phyloP scores from a whole-genome alignment of 2,888 invertebrate species.

The Trachelus tabidus region DNA sequence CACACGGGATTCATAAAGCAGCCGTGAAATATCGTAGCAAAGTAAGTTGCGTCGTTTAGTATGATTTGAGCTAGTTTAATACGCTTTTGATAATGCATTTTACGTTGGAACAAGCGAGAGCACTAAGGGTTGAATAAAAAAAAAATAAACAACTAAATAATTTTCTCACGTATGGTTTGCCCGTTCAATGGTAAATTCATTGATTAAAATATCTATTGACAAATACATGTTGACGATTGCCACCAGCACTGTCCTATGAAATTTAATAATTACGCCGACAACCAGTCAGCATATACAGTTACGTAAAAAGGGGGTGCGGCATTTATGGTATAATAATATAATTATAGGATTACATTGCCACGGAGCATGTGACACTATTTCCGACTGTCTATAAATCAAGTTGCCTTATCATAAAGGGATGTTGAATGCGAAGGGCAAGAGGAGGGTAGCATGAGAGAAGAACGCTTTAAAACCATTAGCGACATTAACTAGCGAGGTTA shows the following conservation, averaged over 20 bases:
- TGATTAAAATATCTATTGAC: not conserved
- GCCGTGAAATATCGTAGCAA: slow-evolving; percentile 48
- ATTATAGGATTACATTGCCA: slow-evolving; percentile 3
- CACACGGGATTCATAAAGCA: slow-evolving; percentile 48
- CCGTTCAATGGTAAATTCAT: not conserved
- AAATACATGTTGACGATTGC: not conserved
- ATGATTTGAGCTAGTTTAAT: slow-evolving; percentile 49
- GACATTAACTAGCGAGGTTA: not conserved
- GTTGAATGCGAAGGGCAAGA: not conserved
- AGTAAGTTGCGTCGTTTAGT: slow-evolving; percentile 52
- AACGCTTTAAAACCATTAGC: slow-evolving; percentile 5
- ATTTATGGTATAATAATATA: slow-evolving; percentile 1
- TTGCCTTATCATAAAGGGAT: not conserved
- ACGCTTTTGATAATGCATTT: slow-evolving; percentile 48
- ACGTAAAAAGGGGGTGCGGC: not conserved
- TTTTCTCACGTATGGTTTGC: not conserved
- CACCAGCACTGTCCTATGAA: not conserved
- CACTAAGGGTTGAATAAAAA: not conserved
- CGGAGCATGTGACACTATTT: slow-evolving; percentile 3
- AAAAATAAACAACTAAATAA: not conserved
- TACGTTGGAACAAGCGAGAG: slow-evolving; percentile 26
- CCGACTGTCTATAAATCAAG: slow-evolving; percentile 4
- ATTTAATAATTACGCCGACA: not conserved
- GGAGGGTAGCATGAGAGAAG: not conserved
- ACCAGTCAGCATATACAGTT: not conserved